These are phyloP conservation scores for Squalus acanthias DNA, from an alignment of 2,797 vertebrate species.

Conservation along the genomic window DNA sequence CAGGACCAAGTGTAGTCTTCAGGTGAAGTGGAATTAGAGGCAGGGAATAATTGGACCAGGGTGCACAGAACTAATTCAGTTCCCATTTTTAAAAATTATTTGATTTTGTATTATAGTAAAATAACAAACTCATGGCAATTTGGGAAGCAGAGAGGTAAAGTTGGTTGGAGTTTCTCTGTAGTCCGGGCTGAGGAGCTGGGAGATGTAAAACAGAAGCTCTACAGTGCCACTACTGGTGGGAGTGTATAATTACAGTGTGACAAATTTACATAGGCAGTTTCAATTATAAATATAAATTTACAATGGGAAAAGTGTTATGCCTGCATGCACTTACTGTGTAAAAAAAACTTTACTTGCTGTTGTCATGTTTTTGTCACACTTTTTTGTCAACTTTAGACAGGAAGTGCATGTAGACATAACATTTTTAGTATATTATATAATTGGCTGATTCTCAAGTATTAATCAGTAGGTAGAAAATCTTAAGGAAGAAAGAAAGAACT, in stretches of 20 bases:
- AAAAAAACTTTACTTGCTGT: not conserved
- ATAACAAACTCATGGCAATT: not conserved
- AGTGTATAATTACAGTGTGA: too few relatives aligned
- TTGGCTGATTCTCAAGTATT: not conserved
- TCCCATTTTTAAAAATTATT: not conserved
- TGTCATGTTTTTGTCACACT: not conserved
- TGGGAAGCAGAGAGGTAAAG: too few relatives aligned
- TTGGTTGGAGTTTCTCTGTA: not conserved
- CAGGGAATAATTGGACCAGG: not conserved
- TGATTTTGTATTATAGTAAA: not conserved
- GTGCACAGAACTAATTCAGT: not conserved
- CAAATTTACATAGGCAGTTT: not conserved
- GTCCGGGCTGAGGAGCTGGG: not conserved
- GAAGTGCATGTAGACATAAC: not conserved
- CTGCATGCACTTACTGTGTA: not conserved
- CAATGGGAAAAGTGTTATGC: not conserved
- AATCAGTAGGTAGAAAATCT: not conserved
- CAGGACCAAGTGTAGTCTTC: too few relatives aligned
- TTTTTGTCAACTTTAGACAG: not conserved
- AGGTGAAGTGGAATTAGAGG: not conserved
- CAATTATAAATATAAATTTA: not conserved
- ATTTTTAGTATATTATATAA: not conserved
- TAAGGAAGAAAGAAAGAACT: not conserved
- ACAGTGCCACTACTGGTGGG: not conserved
- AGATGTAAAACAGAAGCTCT: not conserved